Conservation (phyloP, 2,113 vertebrate species). For the Accipiter cooperii region DNA sequence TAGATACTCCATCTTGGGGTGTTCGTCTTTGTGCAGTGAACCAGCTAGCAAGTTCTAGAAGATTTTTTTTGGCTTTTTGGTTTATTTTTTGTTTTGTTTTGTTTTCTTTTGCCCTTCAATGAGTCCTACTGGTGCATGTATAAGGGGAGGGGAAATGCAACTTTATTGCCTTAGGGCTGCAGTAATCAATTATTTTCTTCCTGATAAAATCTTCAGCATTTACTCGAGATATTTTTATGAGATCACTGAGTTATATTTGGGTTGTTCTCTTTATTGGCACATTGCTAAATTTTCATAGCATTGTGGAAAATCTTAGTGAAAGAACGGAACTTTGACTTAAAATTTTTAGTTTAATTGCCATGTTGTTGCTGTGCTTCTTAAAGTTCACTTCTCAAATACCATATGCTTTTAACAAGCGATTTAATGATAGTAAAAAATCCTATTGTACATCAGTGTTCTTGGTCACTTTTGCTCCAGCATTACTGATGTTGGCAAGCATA, state of each 20-base stretch:
- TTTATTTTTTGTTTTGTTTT: neutral
- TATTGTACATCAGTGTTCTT: neutral
- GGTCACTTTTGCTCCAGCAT: neutral
- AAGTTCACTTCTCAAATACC: neutral
- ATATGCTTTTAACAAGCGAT: neutral
- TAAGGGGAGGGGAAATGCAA: conserved; percentile 51
- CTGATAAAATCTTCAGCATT: conserved; percentile 1
- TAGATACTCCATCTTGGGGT: conserved; percentile 79
- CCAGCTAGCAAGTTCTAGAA: conserved; percentile 74
- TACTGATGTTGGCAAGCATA: conserved; percentile 13
- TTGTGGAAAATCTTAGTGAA: neutral
- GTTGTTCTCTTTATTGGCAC: conserved; percentile 23
- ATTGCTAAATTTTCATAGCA: neutral
- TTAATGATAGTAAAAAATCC: neutral
- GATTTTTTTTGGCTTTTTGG: conserved; percentile 56
- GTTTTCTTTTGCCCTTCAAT: conserved; percentile 68
- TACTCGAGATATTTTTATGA: neutral
- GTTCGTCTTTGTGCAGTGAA: conserved; percentile 74
- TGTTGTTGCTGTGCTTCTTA: neutral
- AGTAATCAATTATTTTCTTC: conserved; percentile 53
- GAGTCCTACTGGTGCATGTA: conserved; percentile 77
- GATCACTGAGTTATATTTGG: conserved; percentile 8
- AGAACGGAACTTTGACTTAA: neutral
- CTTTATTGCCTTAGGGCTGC: conserved; percentile 42
- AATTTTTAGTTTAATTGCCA: neutral